phyloP scores from a whole-genome alignment of 2,797 vertebrate genomes.

The Enteromius mattozi region DNA sequence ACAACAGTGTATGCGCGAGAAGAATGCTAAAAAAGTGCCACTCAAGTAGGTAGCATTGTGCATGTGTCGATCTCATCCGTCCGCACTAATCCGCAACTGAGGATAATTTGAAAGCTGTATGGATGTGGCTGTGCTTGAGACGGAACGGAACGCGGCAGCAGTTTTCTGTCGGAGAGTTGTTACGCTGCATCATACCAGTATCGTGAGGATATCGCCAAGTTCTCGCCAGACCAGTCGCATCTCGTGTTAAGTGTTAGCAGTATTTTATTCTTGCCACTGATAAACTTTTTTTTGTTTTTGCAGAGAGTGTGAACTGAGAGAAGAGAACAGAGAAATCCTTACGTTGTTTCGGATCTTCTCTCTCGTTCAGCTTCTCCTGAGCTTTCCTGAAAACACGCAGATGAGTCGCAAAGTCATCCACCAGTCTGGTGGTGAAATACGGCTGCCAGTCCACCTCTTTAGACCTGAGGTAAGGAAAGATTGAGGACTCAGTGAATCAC shows the following conservation, averaged over 20 bases:
- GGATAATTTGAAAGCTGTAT: no score
- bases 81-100: no score
- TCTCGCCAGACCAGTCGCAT: no score
- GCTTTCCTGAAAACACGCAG: constrained; percentile 98
- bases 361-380: constrained; percentile 91
- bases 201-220: no score
- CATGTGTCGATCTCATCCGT: no score
- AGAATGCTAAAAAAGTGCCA: no score
- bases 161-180: no score
- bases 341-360: constrained; percentile 92
- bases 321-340: constrained; percentile 37
- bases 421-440: constrained; percentile 97
- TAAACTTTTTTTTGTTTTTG: background rate
- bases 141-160: no score
- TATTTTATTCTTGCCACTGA: background rate
- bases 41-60: no score
- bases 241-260: background rate
- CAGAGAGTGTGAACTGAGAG: background rate
- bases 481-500: background rate
- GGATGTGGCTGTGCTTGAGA: no score
- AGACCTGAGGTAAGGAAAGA: constrained; percentile 72
- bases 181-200: no score
- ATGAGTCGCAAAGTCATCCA: constrained; percentile 98
- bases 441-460: constrained; percentile 99
- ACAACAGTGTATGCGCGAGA: no score